Conservation (phyloP, 2,888 invertebrate species). For the Lepas anatifera region DNA sequence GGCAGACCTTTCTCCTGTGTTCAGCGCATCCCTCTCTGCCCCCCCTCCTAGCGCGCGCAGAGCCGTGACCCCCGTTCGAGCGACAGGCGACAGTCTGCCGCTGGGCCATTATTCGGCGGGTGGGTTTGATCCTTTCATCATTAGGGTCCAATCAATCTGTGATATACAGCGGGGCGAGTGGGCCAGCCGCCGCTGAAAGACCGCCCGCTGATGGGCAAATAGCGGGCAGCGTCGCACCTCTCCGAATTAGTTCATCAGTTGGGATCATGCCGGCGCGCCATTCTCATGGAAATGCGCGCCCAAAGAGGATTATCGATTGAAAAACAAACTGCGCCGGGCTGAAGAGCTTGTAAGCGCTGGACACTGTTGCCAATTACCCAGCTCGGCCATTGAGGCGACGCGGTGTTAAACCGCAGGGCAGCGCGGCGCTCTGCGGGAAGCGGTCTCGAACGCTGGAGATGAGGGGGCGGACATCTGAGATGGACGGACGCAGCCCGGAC, state of each 20-base stretch:
- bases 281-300: slow-evolving; percentile 2
- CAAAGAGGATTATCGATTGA: slow-evolving; percentile 10
- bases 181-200: neutral
- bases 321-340: slow-evolving; percentile 1
- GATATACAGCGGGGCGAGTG: neutral
- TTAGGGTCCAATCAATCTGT: slow-evolving; percentile 7
- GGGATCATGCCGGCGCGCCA: slow-evolving; percentile 1
- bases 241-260: slow-evolving; percentile 5
- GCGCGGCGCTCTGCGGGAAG: too few relatives aligned
- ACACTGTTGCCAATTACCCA: slow-evolving; percentile 8
- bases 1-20: too few relatives aligned
- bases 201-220: neutral
- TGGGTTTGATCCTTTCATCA: slow-evolving; percentile 10
- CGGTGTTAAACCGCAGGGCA: slow-evolving; percentile 7
- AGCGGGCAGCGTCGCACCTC: neutral
- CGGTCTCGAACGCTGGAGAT: too few relatives aligned
- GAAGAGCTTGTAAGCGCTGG: slow-evolving; percentile 1
- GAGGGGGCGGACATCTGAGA: too few relatives aligned
- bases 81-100: neutral
- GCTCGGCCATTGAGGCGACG: neutral
- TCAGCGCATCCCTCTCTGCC: too few relatives aligned
- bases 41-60: too few relatives aligned
- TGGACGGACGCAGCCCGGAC: too few relatives aligned
- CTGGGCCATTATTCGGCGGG: neutral
- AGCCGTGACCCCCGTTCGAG: neutral